phyloP scores from a whole-genome alignment of 2,888 invertebrate species.

The Meliscaeva auricollis region DNA sequence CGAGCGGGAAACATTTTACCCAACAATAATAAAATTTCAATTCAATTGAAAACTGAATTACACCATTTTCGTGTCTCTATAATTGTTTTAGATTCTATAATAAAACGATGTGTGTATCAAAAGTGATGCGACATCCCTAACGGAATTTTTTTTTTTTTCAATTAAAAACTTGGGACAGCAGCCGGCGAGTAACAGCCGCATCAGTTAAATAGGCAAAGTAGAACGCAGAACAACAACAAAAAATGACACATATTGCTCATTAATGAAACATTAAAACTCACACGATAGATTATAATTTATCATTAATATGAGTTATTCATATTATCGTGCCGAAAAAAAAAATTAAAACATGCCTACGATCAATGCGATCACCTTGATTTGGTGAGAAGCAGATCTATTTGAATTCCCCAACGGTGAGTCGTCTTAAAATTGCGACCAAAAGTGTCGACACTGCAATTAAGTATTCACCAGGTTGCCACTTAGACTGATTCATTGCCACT shows the following conservation, averaged over 20 bases:
- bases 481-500: constrained; percentile 7
- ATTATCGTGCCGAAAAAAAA: constrained; percentile 7
- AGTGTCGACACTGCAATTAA: constrained; percentile 69
- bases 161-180: neutral
- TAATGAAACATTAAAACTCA: constrained; percentile 42
- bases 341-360: neutral
- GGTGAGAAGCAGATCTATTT: constrained; percentile 26
- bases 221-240: neutral
- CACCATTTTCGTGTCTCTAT: constrained; percentile 41
- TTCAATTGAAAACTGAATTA: constrained; percentile 49
- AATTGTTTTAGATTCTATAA: constrained; percentile 28
- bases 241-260: constrained; percentile 53
- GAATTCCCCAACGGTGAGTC: constrained; percentile 61
- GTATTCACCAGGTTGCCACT: constrained; percentile 52
- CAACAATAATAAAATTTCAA: constrained; percentile 64
- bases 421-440: constrained; percentile 22
- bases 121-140: constrained; percentile 63
- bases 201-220: neutral
- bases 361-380: constrained; percentile 56
- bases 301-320: constrained; percentile 33
- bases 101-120: constrained; percentile 20
- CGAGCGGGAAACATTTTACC: constrained; percentile 58
- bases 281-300: constrained; percentile 26
- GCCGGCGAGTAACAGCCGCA: neutral
- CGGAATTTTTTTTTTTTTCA: constrained; percentile 16